Conservation (phyloP, 2,113 vertebrate species). For the Peromyscus leucopus region DNA sequence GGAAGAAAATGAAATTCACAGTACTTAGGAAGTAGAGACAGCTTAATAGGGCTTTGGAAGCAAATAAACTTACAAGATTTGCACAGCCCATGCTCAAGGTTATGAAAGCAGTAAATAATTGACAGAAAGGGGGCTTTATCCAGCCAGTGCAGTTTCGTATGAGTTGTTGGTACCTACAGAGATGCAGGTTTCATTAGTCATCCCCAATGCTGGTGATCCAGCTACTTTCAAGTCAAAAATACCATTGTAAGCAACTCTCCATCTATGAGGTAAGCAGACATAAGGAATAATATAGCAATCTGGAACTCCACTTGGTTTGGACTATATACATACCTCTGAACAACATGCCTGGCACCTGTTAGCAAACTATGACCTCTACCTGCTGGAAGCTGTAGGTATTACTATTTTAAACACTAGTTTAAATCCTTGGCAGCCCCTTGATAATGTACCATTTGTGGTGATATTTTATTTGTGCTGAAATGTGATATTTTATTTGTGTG, state of each 20-base stretch:
- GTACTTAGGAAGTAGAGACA: neutral
- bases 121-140: neutral
- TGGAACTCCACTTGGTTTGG: neutral
- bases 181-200: neutral
- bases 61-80: neutral
- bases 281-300: neutral
- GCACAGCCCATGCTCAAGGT: neutral
- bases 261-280: neutral
- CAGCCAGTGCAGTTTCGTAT: neutral
- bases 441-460: neutral
- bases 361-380: neutral
- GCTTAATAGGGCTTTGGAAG: neutral
- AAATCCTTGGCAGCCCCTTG: neutral
- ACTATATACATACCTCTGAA: neutral
- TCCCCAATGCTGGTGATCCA: neutral
- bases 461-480: too few relatives aligned
- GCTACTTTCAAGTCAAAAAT: neutral
- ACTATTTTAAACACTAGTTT: neutral
- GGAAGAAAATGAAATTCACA: neutral
- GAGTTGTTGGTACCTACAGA: neutral
- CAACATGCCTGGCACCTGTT: neutral
- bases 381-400: neutral
- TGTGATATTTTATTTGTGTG: too few relatives aligned
- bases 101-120: neutral
- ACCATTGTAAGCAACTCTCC: neutral